Evolutionary conservation across 92 coral and sea anemone genomes (phyloP).

Genomic region (Virgularia gustaviana): DNA sequence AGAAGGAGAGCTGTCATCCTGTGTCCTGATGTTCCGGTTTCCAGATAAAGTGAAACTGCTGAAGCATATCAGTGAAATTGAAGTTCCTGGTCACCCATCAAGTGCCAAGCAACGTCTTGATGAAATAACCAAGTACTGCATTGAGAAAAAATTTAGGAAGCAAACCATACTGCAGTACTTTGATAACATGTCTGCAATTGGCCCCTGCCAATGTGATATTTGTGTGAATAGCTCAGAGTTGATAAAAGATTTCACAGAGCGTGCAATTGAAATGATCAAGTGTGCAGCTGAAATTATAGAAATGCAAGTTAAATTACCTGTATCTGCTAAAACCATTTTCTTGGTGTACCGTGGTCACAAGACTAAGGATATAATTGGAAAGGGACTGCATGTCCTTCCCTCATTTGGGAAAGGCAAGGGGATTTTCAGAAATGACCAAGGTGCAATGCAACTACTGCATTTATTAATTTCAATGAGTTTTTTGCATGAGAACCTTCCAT

Average conservation of each 20-base stretch:
- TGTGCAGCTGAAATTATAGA: constrained; percentile 2
- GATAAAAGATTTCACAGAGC: background rate
- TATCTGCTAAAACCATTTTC: constrained; percentile 1
- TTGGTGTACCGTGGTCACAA: constrained; percentile 12
- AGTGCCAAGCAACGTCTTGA: constrained; percentile 3
- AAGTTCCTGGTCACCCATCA: background rate
- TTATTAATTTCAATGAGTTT: constrained; percentile 15
- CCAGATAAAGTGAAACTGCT: constrained; percentile 8
- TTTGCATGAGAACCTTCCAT: constrained; percentile 4
- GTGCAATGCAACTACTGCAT: constrained; percentile 10
- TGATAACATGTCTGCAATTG: background rate
- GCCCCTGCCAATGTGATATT: constrained; percentile 17
- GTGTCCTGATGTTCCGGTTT: constrained; percentile 3
- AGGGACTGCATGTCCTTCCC: background rate
- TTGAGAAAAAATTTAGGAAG: constrained; percentile 3
- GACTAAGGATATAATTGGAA: background rate
- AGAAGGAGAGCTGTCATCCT: background rate
- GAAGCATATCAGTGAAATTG: constrained; percentile 13
- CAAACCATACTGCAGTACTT: background rate
- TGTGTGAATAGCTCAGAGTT: background rate
- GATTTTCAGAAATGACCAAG: constrained; percentile 4
- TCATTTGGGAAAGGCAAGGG: constrained; percentile 7
- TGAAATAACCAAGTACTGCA: background rate
- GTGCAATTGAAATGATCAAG: constrained; percentile 6
- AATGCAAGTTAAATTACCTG: background rate